These are phyloP conservation scores for Platyrinchus mystaceus DNA, from an alignment of 2,797 vertebrate genomes.

Conservation along the genomic window DNA sequence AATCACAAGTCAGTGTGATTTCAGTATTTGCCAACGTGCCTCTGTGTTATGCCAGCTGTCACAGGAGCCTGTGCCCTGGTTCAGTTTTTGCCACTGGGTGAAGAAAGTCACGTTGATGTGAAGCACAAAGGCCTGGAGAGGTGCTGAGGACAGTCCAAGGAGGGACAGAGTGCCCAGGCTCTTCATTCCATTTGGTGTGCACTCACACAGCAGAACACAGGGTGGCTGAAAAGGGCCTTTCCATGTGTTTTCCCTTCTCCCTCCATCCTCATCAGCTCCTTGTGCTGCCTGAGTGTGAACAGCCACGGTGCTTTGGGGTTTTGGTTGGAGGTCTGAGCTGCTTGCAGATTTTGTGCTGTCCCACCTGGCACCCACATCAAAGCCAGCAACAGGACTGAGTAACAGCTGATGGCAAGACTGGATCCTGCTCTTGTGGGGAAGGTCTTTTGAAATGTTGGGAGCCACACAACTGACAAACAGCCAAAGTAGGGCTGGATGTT, in stretches of 20 bases:
- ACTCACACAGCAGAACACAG: neutral
- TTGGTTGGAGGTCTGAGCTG: neutral
- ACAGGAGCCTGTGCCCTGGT: neutral
- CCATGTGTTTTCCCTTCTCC: neutral
- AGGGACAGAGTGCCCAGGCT: neutral
- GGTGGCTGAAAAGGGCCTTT: neutral
- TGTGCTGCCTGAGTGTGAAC: neutral
- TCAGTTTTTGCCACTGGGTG: neutral
- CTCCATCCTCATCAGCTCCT: neutral
- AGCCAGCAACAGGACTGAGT: accelerated
- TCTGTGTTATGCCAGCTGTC: neutral
- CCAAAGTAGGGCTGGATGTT: neutral
- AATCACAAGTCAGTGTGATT: neutral
- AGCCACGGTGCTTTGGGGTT: neutral
- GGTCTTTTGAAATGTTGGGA: neutral
- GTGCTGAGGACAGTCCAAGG: neutral
- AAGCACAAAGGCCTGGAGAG: neutral
- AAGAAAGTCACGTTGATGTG: neutral
- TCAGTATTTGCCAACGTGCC: neutral
- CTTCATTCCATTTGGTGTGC: accelerated
- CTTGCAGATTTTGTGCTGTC: neutral
- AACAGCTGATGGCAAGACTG: neutral
- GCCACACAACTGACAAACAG: neutral
- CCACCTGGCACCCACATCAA: neutral
- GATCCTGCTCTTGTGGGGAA: neutral